phyloP scores from a whole-genome alignment of 2,888 invertebrate genomes.

The Chrysolina haemoptera region DNA sequence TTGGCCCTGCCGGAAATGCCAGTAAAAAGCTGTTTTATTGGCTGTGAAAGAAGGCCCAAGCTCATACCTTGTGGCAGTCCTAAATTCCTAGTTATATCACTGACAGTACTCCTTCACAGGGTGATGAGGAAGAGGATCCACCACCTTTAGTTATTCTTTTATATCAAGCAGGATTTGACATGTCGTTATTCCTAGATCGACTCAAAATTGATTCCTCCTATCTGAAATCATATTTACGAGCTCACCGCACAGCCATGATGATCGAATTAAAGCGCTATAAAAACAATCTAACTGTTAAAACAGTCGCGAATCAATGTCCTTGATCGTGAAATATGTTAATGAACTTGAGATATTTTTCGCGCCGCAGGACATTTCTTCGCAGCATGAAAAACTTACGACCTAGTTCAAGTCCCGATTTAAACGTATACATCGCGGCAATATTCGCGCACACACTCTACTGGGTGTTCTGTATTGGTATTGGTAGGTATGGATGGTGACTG shows the following conservation, averaged over 20 bases:
- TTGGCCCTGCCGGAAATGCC: no score
- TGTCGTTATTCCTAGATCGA: no score
- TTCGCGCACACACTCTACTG: background rate
- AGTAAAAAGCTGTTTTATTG: no score
- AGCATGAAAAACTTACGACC: background rate
- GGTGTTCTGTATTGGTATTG: background rate
- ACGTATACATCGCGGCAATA: background rate
- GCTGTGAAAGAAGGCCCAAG: no score
- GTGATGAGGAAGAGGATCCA: no score
- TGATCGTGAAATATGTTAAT: constrained; percentile 54
- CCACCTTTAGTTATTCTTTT: no score
- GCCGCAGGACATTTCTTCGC: constrained; percentile 11
- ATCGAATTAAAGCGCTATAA: background rate
- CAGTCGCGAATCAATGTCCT: constrained; percentile 49
- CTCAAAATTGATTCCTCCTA: no score
- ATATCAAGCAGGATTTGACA: no score
- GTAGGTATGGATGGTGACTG: no score
- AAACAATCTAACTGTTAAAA: constrained; percentile 53
- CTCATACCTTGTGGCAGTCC: no score
- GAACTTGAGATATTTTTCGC: constrained; percentile 45
- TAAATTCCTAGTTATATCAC: no score
- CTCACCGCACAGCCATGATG: background rate
- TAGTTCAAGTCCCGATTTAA: background rate
- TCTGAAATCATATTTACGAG: background rate
- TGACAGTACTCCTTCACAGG: no score